phyloP scores from a whole-genome alignment of 2,888 invertebrate species.

The Agrilus cyanescens region DNA sequence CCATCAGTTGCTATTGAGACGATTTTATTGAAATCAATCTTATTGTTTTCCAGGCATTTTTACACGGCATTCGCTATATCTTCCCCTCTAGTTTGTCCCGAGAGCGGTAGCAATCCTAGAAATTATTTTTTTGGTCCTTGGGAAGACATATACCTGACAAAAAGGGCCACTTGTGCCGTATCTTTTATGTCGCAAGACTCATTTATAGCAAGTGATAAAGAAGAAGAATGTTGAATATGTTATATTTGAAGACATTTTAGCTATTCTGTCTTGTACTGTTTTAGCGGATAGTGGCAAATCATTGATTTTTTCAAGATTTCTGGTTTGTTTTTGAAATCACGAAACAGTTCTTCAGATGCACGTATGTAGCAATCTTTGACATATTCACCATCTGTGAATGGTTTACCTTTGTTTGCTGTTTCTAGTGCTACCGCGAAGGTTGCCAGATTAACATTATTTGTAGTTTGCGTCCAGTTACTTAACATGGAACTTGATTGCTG shows the following conservation, averaged over 20 bases:
- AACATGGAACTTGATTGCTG: slow-evolving; percentile 18
- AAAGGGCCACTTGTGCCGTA: slow-evolving; percentile 17
- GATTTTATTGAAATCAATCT: too few species aligned
- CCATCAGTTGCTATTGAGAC: slow-evolving; percentile 18
- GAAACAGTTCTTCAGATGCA: slow-evolving; percentile 18
- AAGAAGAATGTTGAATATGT: slow-evolving; percentile 17
- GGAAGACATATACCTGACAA: slow-evolving; percentile 9
- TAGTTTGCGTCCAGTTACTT: slow-evolving; percentile 15
- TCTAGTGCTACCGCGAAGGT: slow-evolving; percentile 9
- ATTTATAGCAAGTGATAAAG: slow-evolving; percentile 17
- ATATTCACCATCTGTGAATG: slow-evolving; percentile 15
- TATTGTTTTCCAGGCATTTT: too few species aligned
- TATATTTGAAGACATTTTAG: slow-evolving; percentile 16
- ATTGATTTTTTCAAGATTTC: slow-evolving; percentile 11
- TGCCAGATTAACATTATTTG: slow-evolving; percentile 12
- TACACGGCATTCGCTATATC: too few species aligned
- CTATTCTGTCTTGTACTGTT: slow-evolving; percentile 15
- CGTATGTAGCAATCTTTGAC: slow-evolving; percentile 15
- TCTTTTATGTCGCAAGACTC: slow-evolving; percentile 19
- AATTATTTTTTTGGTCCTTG: too few species aligned
- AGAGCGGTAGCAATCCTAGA: too few species aligned
- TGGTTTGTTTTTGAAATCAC: slow-evolving; percentile 19
- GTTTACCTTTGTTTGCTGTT: slow-evolving; percentile 14
- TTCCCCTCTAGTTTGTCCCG: too few species aligned
- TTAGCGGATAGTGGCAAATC: slow-evolving; percentile 6